phyloP scores from a whole-genome alignment of 2,888 invertebrate species.

The Scaptomyza cyrtandrae region DNA sequence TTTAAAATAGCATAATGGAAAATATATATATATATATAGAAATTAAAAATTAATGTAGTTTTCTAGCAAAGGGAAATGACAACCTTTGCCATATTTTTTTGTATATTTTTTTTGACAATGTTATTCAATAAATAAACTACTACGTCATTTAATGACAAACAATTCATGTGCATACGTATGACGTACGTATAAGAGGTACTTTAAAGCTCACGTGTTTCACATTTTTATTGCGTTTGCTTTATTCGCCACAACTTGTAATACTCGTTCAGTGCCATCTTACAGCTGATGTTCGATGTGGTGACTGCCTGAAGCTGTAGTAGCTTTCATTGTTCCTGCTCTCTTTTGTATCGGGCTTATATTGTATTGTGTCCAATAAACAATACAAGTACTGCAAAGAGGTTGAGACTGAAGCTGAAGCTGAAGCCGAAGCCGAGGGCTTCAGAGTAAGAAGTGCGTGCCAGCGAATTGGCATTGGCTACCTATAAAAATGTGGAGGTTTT shows the following conservation, averaged over 20 bases:
- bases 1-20: not conserved
- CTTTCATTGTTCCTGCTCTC: conserved; percentile 63
- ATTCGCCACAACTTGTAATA: conserved; percentile 11
- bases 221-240: conserved; percentile 30
- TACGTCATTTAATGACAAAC: conserved; percentile 2
- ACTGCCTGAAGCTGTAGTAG: conserved; percentile 39
- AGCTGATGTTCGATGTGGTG: conserved; percentile 53
- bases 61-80: conserved; percentile 8
- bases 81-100: not conserved
- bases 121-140: conserved; percentile 14
- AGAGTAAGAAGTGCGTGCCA: conserved; percentile 60
- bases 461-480: conserved; percentile 55
- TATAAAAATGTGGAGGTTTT: conserved; percentile 20
- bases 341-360: conserved; percentile 57
- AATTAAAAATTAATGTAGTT: conserved; percentile 3
- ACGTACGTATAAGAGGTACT: not conserved
- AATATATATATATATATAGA: conserved; percentile 7
- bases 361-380: conserved; percentile 68
- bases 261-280: conserved; percentile 16
- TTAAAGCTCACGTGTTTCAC: conserved; percentile 26
- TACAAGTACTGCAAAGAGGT: conserved; percentile 39
- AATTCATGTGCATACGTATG: not conserved
- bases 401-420: too few relatives aligned
- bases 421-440: conserved; percentile 23
- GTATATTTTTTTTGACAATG: not conserved